phyloP scores from a whole-genome alignment of 2,797 vertebrate species.

The Schizothorax lantsangensis region DNA sequence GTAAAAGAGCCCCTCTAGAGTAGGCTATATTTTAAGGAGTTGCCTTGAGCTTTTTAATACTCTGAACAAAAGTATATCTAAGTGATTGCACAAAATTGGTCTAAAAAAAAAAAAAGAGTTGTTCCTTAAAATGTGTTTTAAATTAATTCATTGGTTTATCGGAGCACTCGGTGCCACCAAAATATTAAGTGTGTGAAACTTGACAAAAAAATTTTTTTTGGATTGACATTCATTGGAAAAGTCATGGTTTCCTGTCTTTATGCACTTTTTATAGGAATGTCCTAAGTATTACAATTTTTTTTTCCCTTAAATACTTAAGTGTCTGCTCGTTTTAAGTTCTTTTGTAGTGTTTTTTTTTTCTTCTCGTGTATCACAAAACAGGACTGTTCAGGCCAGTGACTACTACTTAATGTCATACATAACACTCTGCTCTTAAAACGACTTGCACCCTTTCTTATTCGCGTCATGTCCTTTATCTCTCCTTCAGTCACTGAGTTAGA shows the following conservation, averaged over 20 bases:
- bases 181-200: slow-evolving; percentile 26
- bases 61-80: slow-evolving; percentile 49
- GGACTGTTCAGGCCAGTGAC: slow-evolving; percentile 48
- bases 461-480: slow-evolving; percentile 13
- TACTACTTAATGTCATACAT: slow-evolving; percentile 20
- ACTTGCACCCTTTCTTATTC: slow-evolving; percentile 17
- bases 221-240: slow-evolving; percentile 70
- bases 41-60: slow-evolving; percentile 75
- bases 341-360: neutral
- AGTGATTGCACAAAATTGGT: slow-evolving; percentile 50
- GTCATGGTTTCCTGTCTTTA: slow-evolving; percentile 45
- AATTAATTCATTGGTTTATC: slow-evolving; percentile 24
- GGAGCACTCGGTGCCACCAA: slow-evolving; percentile 5
- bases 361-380: slow-evolving; percentile 7
- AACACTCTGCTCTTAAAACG: slow-evolving; percentile 43
- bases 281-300: slow-evolving; percentile 49
- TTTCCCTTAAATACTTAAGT: neutral
- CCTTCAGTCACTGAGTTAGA: slow-evolving; percentile 54
- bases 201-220: slow-evolving; percentile 68
- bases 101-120: neutral
- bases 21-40: slow-evolving; percentile 68
- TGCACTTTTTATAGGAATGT: slow-evolving; percentile 60
- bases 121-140: slow-evolving; percentile 26
- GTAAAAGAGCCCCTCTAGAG: slow-evolving; percentile 27
- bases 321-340: slow-evolving; percentile 3